phyloP scores from a whole-genome alignment of 2,888 invertebrate genomes.

The Drosophila aldrichi region DNA sequence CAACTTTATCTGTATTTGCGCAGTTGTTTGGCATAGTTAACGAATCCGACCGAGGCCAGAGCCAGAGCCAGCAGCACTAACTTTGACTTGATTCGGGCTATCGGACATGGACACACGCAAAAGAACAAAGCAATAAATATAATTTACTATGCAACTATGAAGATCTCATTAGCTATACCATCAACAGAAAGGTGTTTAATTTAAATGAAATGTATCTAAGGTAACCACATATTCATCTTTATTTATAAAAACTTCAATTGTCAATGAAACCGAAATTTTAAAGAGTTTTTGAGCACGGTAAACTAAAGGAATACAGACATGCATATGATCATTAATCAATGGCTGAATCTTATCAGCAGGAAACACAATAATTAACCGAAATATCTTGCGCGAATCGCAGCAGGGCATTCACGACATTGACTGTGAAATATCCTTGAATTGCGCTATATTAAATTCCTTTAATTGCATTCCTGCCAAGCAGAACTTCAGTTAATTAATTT shows the following conservation, averaged over 20 bases:
- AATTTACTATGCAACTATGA: no score
- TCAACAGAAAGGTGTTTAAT: no score
- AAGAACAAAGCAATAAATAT: conserved; percentile 10
- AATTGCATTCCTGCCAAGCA: conserved; percentile 51
- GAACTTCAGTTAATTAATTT: conserved; percentile 71
- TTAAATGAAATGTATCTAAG: no score
- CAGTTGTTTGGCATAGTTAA: conserved; percentile 44
- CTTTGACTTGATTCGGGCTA: conserved; percentile 33
- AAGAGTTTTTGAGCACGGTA: not conserved
- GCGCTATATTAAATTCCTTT: conserved; percentile 47
- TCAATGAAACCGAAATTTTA: no score
- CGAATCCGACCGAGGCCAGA: not conserved
- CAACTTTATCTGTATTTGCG: conserved; percentile 63
- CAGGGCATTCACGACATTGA: conserved; percentile 3
- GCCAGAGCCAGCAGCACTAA: not conserved
- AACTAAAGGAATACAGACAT: not conserved
- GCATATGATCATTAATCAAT: not conserved
- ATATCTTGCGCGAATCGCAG: conserved; percentile 17
- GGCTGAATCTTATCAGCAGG: not conserved
- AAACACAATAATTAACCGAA: conserved; percentile 10
- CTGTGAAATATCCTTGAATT: conserved; percentile 52
- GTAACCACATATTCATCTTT: no score
- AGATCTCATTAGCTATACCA: not conserved
- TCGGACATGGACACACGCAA: conserved; percentile 27
- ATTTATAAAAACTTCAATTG: no score